These are phyloP conservation scores for Phocides pigmalion DNA, from an alignment of 1,140 invertebrate genomes.

Conservation along the genomic window DNA sequence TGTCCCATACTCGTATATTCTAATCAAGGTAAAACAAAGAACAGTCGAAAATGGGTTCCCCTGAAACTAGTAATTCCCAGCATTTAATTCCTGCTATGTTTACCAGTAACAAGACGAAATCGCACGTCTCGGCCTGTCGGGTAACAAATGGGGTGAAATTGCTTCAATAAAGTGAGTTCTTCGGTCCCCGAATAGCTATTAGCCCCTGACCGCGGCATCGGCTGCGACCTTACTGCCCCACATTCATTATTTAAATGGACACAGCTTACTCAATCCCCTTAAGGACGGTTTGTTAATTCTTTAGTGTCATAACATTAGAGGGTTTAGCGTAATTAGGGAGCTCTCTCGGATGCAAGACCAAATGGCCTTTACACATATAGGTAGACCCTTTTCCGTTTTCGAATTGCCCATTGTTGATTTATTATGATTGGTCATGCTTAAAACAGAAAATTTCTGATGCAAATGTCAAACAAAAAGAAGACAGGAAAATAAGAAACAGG, in stretches of 20 bases:
- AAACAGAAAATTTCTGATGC: no score
- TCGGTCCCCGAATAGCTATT: slow-evolving; percentile 70
- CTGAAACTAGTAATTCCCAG: slow-evolving; percentile 11
- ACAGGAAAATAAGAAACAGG: no score
- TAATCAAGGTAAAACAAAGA: not conserved
- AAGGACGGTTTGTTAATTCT: slow-evolving; percentile 46
- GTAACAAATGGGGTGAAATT: slow-evolving; percentile 71
- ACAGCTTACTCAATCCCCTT: slow-evolving; percentile 46
- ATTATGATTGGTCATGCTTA: not conserved
- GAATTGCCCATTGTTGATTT: not conserved
- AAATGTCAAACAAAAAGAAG: no score
- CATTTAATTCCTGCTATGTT: slow-evolving; percentile 37
- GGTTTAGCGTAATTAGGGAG: not conserved
- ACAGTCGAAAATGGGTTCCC: not conserved
- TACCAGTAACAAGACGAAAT: slow-evolving; percentile 53
- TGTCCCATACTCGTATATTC: not conserved
- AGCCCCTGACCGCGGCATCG: slow-evolving; percentile 53
- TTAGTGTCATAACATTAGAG: slow-evolving; percentile 33
- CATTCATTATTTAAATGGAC: slow-evolving; percentile 68
- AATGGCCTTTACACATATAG: not conserved
- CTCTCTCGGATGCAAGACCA: not conserved
- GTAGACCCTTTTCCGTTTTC: slow-evolving; percentile 1
- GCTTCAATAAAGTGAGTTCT: slow-evolving; percentile 69
- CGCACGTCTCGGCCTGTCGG: slow-evolving; percentile 46
- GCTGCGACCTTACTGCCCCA: slow-evolving; percentile 39